These are phyloP conservation scores for Calcarius ornatus DNA, from an alignment of 2,113 vertebrate genomes.

Conservation along the genomic window DNA sequence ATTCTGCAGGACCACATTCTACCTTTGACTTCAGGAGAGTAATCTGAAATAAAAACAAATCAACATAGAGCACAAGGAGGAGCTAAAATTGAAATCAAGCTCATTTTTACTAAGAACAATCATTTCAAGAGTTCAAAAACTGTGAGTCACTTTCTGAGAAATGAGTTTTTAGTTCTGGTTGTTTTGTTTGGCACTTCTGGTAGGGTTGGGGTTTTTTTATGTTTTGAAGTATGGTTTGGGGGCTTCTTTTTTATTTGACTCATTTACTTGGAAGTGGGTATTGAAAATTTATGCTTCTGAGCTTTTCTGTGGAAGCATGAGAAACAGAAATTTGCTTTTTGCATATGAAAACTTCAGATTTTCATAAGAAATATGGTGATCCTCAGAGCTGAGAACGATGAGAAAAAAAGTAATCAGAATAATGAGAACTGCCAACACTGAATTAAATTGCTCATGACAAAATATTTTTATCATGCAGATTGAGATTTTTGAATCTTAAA, in stretches of 20 bases:
- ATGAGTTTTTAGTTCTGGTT: fast-evolving
- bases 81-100: neutral
- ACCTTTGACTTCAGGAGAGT: neutral
- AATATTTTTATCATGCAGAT: constrained; percentile 38
- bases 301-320: neutral
- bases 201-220: neutral
- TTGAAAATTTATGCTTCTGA: neutral
- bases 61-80: neutral
- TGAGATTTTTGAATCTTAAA: neutral
- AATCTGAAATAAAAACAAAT: neutral
- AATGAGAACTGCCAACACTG: neutral
- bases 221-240: neutral
- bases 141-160: neutral
- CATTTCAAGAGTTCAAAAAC: neutral
- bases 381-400: neutral
- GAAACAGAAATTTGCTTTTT: neutral
- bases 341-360: constrained; percentile 16
- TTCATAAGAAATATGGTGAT: neutral
- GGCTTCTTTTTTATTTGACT: neutral
- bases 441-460: neutral
- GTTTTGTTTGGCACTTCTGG: neutral
- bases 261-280: neutral
- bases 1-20: neutral
- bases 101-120: fast-evolving
- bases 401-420: neutral